Conservation (phyloP, 2,888 invertebrate species). For the Notodonta dromedarius region DNA sequence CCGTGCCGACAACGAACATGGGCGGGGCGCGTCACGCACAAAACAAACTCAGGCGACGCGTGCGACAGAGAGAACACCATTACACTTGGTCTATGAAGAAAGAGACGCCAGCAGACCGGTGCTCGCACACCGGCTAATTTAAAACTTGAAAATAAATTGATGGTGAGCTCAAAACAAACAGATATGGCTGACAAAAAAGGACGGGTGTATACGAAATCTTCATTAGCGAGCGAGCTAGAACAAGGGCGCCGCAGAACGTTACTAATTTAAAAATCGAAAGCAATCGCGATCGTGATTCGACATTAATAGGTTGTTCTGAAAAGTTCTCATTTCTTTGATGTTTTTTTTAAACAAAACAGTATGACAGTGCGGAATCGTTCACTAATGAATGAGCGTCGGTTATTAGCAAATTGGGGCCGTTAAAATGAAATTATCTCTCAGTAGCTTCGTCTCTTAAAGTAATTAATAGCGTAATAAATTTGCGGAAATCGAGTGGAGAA, state of each 20-base stretch:
- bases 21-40: constrained; percentile 82
- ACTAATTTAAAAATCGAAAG: constrained; percentile 65
- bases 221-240: constrained; percentile 72
- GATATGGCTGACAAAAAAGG: constrained; percentile 82
- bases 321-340: constrained; percentile 70
- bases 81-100: constrained; percentile 27
- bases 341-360: constrained; percentile 64
- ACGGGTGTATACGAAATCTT: constrained; percentile 75
- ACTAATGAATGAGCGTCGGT: constrained; percentile 65
- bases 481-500: constrained; percentile 62
- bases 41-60: constrained; percentile 77
- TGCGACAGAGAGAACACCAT: constrained; percentile 58
- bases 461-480: constrained; percentile 68
- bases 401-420: constrained; percentile 74
- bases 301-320: constrained; percentile 56
- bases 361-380: constrained; percentile 68
- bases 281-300: constrained; percentile 74
- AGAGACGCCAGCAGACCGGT: constrained; percentile 62
- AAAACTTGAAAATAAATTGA: constrained; percentile 81
- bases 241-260: constrained; percentile 61
- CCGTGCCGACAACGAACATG: constrained; percentile 67
- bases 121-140: constrained; percentile 74
- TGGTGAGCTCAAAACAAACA: constrained; percentile 82
- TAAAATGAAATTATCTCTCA: constrained; percentile 68
- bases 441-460: constrained; percentile 49